Percentiles rank a stretch among this genome's conserved stretches.
Evolutionary conservation across 1,140 invertebrate species (phyloP).

Genomic region (Philopotamus ludificatus): DNA sequence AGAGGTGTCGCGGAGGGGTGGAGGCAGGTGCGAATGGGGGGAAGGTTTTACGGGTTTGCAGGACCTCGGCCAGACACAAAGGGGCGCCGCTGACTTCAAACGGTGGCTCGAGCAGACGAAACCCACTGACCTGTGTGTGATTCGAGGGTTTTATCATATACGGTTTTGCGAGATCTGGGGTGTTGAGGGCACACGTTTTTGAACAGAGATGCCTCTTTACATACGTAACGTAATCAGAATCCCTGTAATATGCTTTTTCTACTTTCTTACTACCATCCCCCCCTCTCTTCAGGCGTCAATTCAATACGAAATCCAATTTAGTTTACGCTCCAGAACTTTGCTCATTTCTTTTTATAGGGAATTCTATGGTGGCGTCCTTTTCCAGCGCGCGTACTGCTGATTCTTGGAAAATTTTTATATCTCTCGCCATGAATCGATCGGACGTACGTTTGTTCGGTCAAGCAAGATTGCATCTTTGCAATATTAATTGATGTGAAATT

Average conservation of each 20-base stretch:
- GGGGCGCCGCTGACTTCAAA: slow-evolving; percentile 14
- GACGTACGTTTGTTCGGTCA: no score
- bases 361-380: slow-evolving; percentile 9
- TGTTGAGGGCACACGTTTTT: no score
- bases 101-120: slow-evolving; percentile 21
- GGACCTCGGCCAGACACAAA: slow-evolving; percentile 19
- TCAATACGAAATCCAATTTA: slow-evolving; percentile 41
- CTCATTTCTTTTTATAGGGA: slow-evolving; percentile 37
- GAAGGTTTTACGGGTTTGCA: background rate
- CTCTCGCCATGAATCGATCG: no score
- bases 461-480: no score
- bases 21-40: no score
- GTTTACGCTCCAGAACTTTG: slow-evolving; percentile 37
- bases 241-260: slow-evolving; percentile 1
- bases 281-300: slow-evolving; percentile 25
- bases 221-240: background rate
- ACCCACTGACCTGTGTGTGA: slow-evolving; percentile 32
- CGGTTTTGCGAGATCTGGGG: no score
- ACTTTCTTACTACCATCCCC: slow-evolving; percentile 3
- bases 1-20: background rate
- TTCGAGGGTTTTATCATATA: slow-evolving; percentile 30
- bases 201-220: no score
- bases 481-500: no score
- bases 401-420: slow-evolving; percentile 26
- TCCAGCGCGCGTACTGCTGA: slow-evolving; percentile 21